Evolutionary conservation across 2,888 invertebrate species (phyloP), one percentile per base, ranked within the genome.

Genomic region (Patella caerulea): DNA sequence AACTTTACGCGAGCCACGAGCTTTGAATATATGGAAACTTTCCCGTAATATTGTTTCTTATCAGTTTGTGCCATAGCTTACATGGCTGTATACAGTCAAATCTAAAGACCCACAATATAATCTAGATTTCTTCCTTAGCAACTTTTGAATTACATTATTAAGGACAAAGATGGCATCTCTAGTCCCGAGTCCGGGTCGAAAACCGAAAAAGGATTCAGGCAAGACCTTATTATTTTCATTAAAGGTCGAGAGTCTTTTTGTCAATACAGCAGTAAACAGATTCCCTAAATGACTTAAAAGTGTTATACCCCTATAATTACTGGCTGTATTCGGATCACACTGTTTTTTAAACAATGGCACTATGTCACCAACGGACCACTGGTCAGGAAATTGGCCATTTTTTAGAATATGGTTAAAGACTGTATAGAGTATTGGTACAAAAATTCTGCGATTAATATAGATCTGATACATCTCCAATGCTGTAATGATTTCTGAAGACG

Each of bases 301-400:
- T 29, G 73, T 73, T n/a, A 24, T 73, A 24, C 73, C 73, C 54
- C 53, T 73, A 54, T 73, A 73, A n/a, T 73, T 73, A 14, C 24
- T 52, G 52, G 53, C 71, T n/a, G 15, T 15, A 29, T 45, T 5
- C 7, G 71, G 19, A 14, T 71, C 52, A n/a, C n/a, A n/a, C 29
- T 24, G n/a, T 24, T 71, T 71, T 24, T 71, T 71, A 24, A 19
- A 71, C 11, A 71, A 45, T 5, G 71, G 71, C 24, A 71, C 24
- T 17, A 71, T 71, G 34, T 45, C 24, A 15, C 71, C 71, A 5
- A 71, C 24, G 17, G 71, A n/a, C 71, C 71, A 71, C 71, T 45
- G 34, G 11, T 71, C 71, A 7, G 71, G 71, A 11, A 15, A 29
- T 19, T 45, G 11, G 15, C 71, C 71, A 15, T 29, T 71, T 5